Conservation (phyloP, 2,888 invertebrate genomes). For the Formica aserva region DNA sequence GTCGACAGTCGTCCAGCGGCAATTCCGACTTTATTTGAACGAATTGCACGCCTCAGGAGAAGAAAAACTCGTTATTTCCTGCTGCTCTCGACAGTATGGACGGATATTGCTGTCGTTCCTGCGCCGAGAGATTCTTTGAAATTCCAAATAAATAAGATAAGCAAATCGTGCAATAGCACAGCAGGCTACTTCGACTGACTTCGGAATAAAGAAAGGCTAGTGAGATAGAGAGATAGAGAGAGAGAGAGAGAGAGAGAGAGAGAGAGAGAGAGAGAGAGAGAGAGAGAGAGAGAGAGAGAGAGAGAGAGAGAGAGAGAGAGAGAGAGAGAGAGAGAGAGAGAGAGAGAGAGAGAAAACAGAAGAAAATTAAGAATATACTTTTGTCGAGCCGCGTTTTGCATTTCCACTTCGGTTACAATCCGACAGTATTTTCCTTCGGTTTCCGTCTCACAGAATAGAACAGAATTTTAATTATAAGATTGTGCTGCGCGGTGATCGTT, state of each 20-base stretch:
- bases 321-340: too few species aligned
- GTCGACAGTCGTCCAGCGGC: conserved; percentile 4
- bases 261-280: not conserved
- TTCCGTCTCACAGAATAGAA: not conserved
- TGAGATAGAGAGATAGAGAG: not conserved
- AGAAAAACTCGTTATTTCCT: conserved; percentile 51
- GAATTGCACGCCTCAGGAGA: conserved; percentile 2
- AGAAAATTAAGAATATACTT: not conserved
- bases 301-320: too few species aligned
- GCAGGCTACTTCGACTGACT: not conserved
- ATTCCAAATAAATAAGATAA: conserved; percentile 53
- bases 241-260: too few species aligned
- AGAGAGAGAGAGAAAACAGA: not conserved
- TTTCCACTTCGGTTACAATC: not conserved
- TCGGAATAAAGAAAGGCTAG: not conserved
- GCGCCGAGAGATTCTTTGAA: conserved; percentile 14
- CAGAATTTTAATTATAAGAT: conserved; percentile 23
- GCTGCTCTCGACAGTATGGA: conserved; percentile 6
- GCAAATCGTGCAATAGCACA: conserved; percentile 46
- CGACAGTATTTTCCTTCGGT: not conserved
- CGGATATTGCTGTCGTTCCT: conserved; percentile 44
- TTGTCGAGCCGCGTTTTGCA: not conserved
- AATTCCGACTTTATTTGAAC: conserved; percentile 16
- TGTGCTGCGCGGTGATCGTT: not conserved
- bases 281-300: too few species aligned